These are phyloP conservation scores for Petrocephalus sullivani DNA, from an alignment of 2,797 vertebrate genomes.

Conservation along the genomic window DNA sequence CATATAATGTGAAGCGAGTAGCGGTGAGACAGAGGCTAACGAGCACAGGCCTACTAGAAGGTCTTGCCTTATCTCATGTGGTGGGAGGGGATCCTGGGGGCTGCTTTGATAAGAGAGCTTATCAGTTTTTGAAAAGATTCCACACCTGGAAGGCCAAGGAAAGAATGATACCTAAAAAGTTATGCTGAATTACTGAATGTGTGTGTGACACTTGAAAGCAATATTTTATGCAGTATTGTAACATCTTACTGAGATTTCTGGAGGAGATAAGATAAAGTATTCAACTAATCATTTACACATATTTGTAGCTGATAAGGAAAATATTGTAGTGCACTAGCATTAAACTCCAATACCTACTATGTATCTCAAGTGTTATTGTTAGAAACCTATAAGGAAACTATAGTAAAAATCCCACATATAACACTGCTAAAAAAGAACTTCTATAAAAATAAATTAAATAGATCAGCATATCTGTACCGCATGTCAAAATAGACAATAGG, in stretches of 20 bases:
- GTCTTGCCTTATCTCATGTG: background rate
- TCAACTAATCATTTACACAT: background rate
- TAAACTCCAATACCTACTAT: background rate
- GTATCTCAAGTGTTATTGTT: background rate
- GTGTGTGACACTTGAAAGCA: background rate
- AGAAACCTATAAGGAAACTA: background rate
- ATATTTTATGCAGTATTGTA: background rate
- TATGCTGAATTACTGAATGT: background rate
- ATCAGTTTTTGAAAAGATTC: background rate
- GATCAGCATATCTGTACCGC: background rate
- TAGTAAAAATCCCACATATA: background rate
- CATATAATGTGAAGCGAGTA: background rate
- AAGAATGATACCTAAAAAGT: background rate
- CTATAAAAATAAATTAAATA: background rate
- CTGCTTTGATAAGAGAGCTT: background rate
- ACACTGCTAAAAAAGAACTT: background rate
- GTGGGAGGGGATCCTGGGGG: background rate
- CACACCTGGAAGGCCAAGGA: background rate
- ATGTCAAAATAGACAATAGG: background rate
- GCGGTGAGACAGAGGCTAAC: background rate
- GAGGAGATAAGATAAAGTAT: background rate
- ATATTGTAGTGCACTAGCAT: background rate
- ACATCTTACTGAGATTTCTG: background rate
- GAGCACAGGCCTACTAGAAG: background rate
- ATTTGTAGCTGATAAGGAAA: background rate